Conservation (phyloP, 2,113 vertebrate genomes). For the Calonectris borealis region DNA sequence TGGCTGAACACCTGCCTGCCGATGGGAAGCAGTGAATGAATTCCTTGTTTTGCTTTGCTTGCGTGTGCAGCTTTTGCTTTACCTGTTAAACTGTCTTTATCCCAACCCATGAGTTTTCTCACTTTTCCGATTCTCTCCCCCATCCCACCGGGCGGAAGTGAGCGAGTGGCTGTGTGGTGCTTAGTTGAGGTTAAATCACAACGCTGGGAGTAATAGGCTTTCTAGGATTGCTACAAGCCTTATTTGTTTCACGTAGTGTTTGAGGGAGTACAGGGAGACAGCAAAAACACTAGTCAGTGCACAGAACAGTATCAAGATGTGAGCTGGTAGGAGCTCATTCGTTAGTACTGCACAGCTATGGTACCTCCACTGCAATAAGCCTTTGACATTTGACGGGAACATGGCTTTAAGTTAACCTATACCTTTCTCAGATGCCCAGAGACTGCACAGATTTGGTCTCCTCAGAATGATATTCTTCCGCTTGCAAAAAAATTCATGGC, state of each 20-base stretch:
- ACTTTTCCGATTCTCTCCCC: too few relatives aligned
- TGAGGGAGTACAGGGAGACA: background rate
- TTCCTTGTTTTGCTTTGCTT: too few relatives aligned
- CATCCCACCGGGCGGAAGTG: too few relatives aligned
- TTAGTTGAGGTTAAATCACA: too few relatives aligned
- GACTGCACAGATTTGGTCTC: background rate
- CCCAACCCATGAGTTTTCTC: too few relatives aligned
- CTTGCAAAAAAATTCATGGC: background rate
- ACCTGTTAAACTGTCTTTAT: too few relatives aligned
- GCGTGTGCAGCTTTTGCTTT: too few relatives aligned
- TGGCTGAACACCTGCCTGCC: too few relatives aligned
- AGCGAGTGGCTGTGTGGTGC: too few relatives aligned
- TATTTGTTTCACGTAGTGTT: background rate
- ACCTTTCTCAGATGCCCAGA: background rate
- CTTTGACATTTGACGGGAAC: background rate
- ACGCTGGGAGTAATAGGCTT: background rate
- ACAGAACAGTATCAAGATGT: background rate
- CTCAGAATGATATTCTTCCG: background rate
- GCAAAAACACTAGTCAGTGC: background rate
- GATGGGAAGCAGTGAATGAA: too few relatives aligned
- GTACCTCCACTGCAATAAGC: background rate
- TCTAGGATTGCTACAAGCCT: background rate
- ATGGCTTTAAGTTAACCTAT: background rate
- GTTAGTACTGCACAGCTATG: rapidly evolving
- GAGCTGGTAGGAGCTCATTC: background rate